Percentiles rank a stretch among this genome's conserved stretches.
Conservation (phyloP, 2,113 vertebrate species). For the Rhinolophus sinicus region DNA sequence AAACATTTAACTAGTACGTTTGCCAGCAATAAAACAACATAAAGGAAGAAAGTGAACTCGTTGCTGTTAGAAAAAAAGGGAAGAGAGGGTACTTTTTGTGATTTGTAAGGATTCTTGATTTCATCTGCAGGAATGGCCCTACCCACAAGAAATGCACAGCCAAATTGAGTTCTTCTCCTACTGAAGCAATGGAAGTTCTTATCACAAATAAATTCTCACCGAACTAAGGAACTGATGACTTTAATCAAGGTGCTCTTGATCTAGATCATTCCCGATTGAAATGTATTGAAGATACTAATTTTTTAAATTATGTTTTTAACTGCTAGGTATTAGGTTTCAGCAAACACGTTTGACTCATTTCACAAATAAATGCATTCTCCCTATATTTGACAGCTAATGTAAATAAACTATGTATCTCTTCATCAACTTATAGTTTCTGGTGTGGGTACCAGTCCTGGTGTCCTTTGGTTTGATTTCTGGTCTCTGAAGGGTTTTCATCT, state of each 20-base stretch:
- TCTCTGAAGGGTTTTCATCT: neutral
- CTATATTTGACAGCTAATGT: neutral
- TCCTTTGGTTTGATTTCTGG: constrained; percentile 4
- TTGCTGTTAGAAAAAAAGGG: neutral
- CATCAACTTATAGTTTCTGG: neutral
- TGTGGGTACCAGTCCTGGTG: neutral
- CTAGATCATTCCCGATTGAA: neutral
- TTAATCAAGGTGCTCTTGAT: neutral
- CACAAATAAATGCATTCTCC: neutral
- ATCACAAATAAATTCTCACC: neutral
- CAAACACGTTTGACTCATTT: neutral
- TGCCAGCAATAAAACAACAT: constrained; percentile 41
- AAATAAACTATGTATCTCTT: neutral
- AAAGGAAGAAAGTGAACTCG: constrained; percentile 20
- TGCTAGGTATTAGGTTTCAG: neutral
- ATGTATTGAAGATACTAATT: neutral
- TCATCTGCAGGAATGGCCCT: neutral
- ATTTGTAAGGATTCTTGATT: neutral
- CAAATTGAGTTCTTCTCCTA: neutral
- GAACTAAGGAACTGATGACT: neutral
- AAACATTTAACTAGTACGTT: constrained; percentile 55
- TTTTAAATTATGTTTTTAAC: neutral
- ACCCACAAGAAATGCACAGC: neutral
- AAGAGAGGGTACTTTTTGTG: neutral
- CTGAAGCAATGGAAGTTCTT: neutral